Evolutionary conservation across 1,140 invertebrate species (phyloP), one percentile per base, ranked within the genome.

Genomic region (Vanessa tameamea): DNA sequence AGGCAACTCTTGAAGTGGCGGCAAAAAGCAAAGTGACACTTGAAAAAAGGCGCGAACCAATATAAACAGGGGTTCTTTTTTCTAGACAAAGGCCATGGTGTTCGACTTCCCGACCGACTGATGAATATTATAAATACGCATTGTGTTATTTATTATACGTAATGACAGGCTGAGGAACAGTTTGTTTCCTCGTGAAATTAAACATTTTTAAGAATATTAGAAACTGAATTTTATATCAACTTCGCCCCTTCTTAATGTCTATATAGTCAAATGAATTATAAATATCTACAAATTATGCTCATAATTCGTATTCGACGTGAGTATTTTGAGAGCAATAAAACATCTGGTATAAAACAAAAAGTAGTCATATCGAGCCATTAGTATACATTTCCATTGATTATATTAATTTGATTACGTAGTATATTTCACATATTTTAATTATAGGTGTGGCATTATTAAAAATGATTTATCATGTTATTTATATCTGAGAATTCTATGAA

Each of bases 1-100:
- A 81, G 69, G 84, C 75, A 82, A 79, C 82, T 82, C 82, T 82
- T 82, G 78, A 87, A 88, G 87, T 84, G 86, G 87, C 88, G 88
- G 87, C 86, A 90, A 89, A 89, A 88, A 92, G 88, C 87, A 89
- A 91, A 91, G 89, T 91, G 90, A 91, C 90, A 91, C 89, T 92
- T 87, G 88, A 90, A 92, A 61, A 91, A 92, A 89, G 88, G 88
- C 90, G 89, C 87, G 87, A 91, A 91, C 86, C 86, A 86, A 86
- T 87, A 88, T 89, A 91, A 91, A 91, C 87, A 91, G 77, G 81
- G 81, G 79, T 79, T 83, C 81, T 82, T 87, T 91, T 90, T 87
- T 85, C 80, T 86, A 83, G 72, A 86, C 79, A 87, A 84, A 78
- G 82, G 69, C 79, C 61, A 76, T 73, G 75, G 74, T 86, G 82